A percentile compares a stretch with the other conserved stretches of the same genome.
Conservation (phyloP, 2,888 invertebrate species). For the Tethea ocularis region DNA sequence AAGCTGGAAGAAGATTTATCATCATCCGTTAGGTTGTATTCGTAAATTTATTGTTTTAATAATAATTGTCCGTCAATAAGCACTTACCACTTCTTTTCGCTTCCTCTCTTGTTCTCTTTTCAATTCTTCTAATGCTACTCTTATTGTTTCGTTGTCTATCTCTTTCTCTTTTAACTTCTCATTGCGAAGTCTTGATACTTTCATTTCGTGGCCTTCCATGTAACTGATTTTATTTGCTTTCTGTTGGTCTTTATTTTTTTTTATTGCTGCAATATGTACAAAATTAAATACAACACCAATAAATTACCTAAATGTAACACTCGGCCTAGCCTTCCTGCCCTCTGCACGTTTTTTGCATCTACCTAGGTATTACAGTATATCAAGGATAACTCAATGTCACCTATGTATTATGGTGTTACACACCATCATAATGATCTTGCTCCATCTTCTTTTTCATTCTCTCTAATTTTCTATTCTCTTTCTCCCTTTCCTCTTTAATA, state of each 20-base stretch:
- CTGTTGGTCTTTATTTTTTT: conserved; percentile 68
- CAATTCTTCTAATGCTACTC: conserved; percentile 56
- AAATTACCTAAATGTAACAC: too few relatives aligned
- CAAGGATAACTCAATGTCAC: neutral
- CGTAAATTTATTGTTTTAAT: neutral
- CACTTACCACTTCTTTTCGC: conserved; percentile 57
- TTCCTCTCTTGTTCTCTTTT: conserved; percentile 52
- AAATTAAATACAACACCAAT: too few relatives aligned
- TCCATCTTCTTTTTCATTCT: conserved; percentile 70
- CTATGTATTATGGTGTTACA: too few relatives aligned
- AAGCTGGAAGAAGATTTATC: conserved; percentile 43
- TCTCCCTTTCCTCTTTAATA: conserved; percentile 61
- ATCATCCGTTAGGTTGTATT: neutral
- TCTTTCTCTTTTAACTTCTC: conserved; percentile 59
- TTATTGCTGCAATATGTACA: conserved; percentile 55
- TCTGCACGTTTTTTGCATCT: too few relatives aligned
- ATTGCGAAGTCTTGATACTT: conserved; percentile 45
- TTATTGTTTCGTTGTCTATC: conserved; percentile 59
- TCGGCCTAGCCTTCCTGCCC: too few relatives aligned
- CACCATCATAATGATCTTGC: conserved; percentile 69
- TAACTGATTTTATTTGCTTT: conserved; percentile 62
- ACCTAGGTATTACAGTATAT: too few relatives aligned
- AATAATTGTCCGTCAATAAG: neutral
- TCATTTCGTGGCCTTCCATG: conserved; percentile 64
- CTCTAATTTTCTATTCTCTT: conserved; percentile 63